Conservation (phyloP, 2,113 vertebrate genomes). For the Stegostoma tigrinum region DNA sequence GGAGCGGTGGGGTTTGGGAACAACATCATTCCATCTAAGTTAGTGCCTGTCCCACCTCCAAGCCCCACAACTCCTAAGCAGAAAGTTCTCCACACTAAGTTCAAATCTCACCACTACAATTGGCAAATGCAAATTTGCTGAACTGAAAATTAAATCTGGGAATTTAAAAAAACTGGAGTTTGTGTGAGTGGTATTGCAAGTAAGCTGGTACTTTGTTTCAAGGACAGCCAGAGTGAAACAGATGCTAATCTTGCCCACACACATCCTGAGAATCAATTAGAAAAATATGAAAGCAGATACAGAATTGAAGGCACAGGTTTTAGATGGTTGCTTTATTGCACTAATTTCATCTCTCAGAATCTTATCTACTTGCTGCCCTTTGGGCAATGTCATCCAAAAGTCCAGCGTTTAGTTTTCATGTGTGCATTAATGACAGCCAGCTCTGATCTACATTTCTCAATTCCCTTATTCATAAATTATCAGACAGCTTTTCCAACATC, state of each 20-base stretch:
- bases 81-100: not conserved
- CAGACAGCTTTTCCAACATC: too few species aligned
- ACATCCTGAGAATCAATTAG: not conserved
- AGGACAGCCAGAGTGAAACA: not conserved
- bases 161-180: not conserved
- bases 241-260: not conserved
- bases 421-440: too few species aligned
- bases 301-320: not conserved
- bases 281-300: not conserved
- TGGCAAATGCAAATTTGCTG: not conserved
- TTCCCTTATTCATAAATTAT: too few species aligned
- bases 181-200: not conserved
- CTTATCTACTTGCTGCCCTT: too few species aligned
- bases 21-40: too few species aligned
- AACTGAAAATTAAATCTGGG: not conserved
- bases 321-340: not conserved
- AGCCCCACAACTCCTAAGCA: too few species aligned
- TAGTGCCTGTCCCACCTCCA: too few species aligned
- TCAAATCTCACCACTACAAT: not conserved
- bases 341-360: too few species aligned
- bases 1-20: too few species aligned
- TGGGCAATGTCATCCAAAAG: too few species aligned
- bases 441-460: too few species aligned
- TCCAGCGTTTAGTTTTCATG: too few species aligned
- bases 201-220: not conserved